Conservation (phyloP, 1,140 invertebrate genomes). For the Telenomus remus region DNA sequence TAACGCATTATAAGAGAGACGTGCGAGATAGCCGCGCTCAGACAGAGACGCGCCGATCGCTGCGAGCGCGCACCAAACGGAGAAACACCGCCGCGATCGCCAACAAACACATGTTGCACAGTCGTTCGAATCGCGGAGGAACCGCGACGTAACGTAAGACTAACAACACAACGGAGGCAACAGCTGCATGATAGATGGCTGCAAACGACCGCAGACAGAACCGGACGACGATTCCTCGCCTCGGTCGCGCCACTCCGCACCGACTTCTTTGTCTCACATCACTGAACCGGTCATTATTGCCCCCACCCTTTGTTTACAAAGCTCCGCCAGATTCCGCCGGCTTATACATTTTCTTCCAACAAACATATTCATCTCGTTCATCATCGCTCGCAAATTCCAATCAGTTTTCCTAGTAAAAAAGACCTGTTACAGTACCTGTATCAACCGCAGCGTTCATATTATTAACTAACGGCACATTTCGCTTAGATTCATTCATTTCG, state of each 20-base stretch:
- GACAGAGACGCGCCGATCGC: conserved; percentile 2
- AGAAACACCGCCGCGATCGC: conserved; percentile 11
- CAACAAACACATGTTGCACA: conserved; percentile 73
- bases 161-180: conserved; percentile 75
- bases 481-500: no score
- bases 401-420: no score
- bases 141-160: conserved; percentile 68
- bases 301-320: conserved; percentile 40
- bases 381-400: no score
- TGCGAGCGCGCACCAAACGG: conserved; percentile 28
- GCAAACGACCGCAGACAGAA: conserved; percentile 56
- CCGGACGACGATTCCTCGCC: conserved; percentile 61
- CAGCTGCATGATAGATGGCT: conserved; percentile 75
- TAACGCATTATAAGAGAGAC: conserved; percentile 55
- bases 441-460: no score
- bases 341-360: no score
- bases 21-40: conserved; percentile 38
- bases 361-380: no score
- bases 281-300: conserved; percentile 52
- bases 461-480: no score
- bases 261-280: conserved; percentile 50
- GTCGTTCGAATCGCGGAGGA: conserved; percentile 55
- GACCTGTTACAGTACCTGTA: no score
- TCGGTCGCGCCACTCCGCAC: conserved; percentile 42
- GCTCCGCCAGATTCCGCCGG: conserved; percentile 15